Conservation (phyloP, 2,888 invertebrate genomes). For the Corbicula japonica region DNA sequence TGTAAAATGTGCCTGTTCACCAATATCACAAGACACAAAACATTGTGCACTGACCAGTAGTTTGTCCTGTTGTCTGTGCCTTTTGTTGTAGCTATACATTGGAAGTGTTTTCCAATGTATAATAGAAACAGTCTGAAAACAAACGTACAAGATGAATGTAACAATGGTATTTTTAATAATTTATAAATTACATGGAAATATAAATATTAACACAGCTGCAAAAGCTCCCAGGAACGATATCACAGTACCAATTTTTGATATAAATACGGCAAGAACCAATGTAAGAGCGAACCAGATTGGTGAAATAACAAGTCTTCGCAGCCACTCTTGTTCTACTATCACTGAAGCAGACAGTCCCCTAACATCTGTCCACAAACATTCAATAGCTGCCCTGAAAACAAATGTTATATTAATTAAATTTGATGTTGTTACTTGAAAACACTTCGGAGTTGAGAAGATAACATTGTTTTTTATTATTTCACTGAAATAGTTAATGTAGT, state of each 20-base stretch:
- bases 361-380: conserved; percentile 83
- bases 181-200: conserved; percentile 87
- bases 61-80: not conserved
- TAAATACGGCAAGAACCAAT: conserved; percentile 88
- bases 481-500: too few species aligned
- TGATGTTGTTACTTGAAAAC: too few species aligned
- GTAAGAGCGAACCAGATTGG: conserved; percentile 88
- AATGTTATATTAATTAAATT: too few species aligned
- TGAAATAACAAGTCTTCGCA: conserved; percentile 86
- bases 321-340: conserved; percentile 77
- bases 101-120: not conserved
- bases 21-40: not conserved
- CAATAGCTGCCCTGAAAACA: conserved; percentile 84
- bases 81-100: not conserved
- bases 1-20: too few species aligned
- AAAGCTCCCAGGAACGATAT: conserved; percentile 89
- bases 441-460: too few species aligned
- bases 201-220: conserved; percentile 89
- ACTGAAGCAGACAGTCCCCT: conserved; percentile 77
- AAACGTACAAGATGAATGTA: not conserved
- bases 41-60: not conserved
- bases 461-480: too few species aligned
- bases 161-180: not conserved
- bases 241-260: conserved; percentile 89
- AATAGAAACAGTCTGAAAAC: not conserved